A percentile compares a stretch with the other conserved stretches of the same genome.
Conservation (phyloP, 2,888 invertebrate species). For the Catonia carolina region DNA sequence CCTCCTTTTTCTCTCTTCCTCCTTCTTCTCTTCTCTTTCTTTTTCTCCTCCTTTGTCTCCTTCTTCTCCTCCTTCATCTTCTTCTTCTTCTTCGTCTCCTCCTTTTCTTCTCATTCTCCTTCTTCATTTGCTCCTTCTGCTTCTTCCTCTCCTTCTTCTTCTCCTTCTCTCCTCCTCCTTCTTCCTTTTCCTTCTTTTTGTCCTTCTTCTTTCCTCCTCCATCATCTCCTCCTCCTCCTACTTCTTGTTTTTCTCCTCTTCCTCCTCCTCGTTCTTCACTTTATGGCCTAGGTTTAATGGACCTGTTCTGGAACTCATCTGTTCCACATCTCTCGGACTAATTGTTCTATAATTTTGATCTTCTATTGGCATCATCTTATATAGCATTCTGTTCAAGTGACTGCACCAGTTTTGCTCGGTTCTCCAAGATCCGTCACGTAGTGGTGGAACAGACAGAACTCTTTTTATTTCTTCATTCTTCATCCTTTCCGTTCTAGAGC, state of each 20-base stretch:
- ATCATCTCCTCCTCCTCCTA: background rate
- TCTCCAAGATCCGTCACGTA: too few species aligned
- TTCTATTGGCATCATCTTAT: too few species aligned
- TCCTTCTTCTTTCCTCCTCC: background rate
- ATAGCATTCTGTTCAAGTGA: too few species aligned
- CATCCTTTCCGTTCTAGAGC: too few species aligned
- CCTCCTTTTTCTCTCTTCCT: background rate
- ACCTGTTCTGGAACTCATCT: too few species aligned
- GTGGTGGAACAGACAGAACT: too few species aligned
- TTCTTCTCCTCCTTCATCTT: background rate
- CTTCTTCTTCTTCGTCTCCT: background rate
- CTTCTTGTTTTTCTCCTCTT: background rate
- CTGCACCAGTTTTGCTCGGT: too few species aligned
- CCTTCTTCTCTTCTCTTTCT: background rate
- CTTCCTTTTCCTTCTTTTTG: background rate
- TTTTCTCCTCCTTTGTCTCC: background rate
- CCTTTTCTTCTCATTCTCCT: background rate
- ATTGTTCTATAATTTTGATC: too few species aligned
- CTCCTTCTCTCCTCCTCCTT: background rate
- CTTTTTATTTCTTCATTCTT: too few species aligned
- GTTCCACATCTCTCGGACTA: too few species aligned
- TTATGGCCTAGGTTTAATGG: too few species aligned
- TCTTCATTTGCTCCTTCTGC: background rate
- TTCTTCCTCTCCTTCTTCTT: background rate
- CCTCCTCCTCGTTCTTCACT: background rate